Conservation (phyloP, 2,888 invertebrate genomes). For the Rhamphomyia laevipes region DNA sequence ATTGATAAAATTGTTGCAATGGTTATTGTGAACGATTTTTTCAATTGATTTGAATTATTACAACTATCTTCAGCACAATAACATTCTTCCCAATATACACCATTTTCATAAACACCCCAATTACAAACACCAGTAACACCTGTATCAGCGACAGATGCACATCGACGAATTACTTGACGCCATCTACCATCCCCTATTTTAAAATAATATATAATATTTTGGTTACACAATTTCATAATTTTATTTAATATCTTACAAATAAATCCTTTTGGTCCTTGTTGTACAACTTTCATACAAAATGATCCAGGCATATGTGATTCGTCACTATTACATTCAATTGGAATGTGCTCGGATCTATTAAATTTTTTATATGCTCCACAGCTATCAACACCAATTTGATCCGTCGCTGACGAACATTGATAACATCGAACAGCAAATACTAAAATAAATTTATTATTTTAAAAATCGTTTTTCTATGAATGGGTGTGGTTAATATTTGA, state of each 20-base stretch:
- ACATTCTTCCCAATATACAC: conserved; percentile 94
- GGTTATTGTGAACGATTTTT: conserved; percentile 12
- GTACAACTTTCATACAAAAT: conserved; percentile 90
- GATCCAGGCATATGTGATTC: conserved; percentile 91
- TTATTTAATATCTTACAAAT: conserved; percentile 53
- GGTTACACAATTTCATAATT: background rate
- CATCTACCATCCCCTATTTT: conserved; percentile 87
- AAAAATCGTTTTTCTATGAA: background rate
- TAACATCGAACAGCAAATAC: conserved; percentile 68
- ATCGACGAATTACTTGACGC: conserved; percentile 81
- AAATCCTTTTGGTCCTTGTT: conserved; percentile 87
- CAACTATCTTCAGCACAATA: conserved; percentile 89
- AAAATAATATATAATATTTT: conserved; percentile 4
- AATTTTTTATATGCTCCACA: conserved; percentile 86
- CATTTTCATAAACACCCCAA: conserved; percentile 91
- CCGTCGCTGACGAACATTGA: conserved; percentile 83
- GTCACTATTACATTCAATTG: conserved; percentile 88
- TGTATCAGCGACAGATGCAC: conserved; percentile 80
- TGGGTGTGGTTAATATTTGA: too few relatives aligned
- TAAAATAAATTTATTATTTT: conserved; percentile 6
- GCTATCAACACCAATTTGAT: conserved; percentile 66
- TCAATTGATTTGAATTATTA: conserved; percentile 40
- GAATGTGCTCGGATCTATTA: conserved; percentile 71
- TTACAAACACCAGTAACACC: conserved; percentile 93
- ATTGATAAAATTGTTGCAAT: background rate